Evolutionary conservation across 2,797 vertebrate species (phyloP).

Genomic region (Anisognathus igniventris): DNA sequence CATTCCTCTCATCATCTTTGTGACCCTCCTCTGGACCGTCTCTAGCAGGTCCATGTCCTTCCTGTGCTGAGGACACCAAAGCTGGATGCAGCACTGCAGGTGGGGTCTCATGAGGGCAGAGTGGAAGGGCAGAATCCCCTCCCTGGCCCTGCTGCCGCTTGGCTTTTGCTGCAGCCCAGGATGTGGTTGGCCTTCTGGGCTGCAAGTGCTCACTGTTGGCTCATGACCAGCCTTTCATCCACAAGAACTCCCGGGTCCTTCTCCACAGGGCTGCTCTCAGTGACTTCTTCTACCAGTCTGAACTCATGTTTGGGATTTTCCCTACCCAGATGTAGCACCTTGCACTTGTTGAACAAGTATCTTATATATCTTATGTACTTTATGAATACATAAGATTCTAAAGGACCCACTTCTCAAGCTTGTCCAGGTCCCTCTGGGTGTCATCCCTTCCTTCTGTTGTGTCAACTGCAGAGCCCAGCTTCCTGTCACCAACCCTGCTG

Average conservation of each 20-base stretch:
- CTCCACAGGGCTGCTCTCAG: fast-evolving
- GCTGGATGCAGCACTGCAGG: background rate
- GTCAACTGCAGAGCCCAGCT: background rate
- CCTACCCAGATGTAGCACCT: background rate
- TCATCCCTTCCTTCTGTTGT: background rate
- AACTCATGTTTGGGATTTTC: background rate
- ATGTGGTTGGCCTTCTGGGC: background rate
- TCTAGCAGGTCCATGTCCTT: background rate
- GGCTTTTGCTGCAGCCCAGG: background rate
- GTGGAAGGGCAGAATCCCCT: background rate
- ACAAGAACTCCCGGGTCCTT: fast-evolving
- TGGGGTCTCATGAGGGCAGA: background rate
- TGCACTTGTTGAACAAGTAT: background rate
- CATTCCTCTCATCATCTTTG: background rate
- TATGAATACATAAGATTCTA: background rate
- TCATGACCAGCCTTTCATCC: background rate
- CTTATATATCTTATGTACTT: background rate
- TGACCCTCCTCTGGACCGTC: background rate
- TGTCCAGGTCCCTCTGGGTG: background rate
- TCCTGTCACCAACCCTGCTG: background rate
- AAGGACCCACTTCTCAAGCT: background rate
- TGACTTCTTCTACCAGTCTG: background rate
- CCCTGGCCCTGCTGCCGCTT: background rate
- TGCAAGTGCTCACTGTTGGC: fast-evolving
- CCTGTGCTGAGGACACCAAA: background rate